These are phyloP conservation scores for Nineta flava DNA, from an alignment of 2,888 invertebrate species.

Conservation along the genomic window DNA sequence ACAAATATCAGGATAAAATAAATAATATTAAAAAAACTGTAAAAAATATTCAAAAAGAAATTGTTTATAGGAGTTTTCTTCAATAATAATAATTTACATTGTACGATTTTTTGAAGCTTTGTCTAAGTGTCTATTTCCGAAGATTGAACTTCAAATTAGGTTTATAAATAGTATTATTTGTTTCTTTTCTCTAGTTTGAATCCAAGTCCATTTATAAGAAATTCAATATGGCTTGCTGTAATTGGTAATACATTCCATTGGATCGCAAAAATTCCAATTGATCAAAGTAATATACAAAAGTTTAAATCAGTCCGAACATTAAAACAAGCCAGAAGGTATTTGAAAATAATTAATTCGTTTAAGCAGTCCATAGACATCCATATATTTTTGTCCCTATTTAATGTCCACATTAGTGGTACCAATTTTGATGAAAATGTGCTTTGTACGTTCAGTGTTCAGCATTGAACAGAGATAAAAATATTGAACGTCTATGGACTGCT, in stretches of 20 bases:
- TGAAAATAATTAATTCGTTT: conserved; percentile 7
- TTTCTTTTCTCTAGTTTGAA: conserved; percentile 31
- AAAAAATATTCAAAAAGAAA: too few relatives aligned
- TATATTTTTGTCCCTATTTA: too few relatives aligned
- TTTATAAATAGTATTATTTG: conserved; percentile 3
- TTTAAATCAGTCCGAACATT: conserved; percentile 39
- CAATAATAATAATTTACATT: too few relatives aligned
- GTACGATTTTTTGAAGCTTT: too few relatives aligned
- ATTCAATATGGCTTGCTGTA: conserved; percentile 40
- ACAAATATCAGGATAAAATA: too few relatives aligned
- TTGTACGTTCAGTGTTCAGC: not conserved
- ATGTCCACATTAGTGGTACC: too few relatives aligned
- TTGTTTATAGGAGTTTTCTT: too few relatives aligned
- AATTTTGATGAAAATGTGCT: too few relatives aligned
- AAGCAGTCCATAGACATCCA: not conserved
- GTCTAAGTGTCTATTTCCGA: too few relatives aligned
- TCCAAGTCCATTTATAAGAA: conserved; percentile 38
- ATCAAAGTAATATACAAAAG: conserved; percentile 41
- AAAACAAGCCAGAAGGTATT: conserved; percentile 31
- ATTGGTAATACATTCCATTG: conserved; percentile 37
- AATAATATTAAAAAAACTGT: too few relatives aligned
- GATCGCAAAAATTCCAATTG: conserved; percentile 35
- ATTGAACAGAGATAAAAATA: not conserved
- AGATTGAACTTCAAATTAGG: not conserved
- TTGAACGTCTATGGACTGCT: not conserved